Percentiles rank a stretch among this genome's conserved stretches.
phyloP scores from a whole-genome alignment of 37 sponge, comb jelly and placozoan species.

The Spongilla lacustris region DNA sequence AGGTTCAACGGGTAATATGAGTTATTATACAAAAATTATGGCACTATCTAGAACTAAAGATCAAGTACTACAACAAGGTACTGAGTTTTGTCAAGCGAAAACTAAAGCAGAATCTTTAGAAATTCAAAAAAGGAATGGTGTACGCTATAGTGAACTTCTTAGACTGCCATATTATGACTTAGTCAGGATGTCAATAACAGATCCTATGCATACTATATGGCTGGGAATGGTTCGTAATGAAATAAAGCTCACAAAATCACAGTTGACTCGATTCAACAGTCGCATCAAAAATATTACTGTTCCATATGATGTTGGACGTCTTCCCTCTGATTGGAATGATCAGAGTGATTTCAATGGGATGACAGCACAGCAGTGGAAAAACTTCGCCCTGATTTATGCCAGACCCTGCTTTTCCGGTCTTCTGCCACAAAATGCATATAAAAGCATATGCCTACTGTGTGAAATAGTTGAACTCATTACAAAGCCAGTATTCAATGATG shows the following conservation, averaged over 20 bases:
- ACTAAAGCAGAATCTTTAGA: too few species aligned
- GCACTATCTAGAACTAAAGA: not conserved
- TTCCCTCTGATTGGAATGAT: not conserved
- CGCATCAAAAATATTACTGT: constrained; percentile 7
- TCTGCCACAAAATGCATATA: constrained; percentile 13
- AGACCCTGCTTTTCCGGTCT: constrained; percentile 9
- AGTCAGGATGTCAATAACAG: not conserved
- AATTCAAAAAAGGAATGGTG: not conserved
- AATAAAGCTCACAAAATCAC: not conserved
- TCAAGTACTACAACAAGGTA: not conserved
- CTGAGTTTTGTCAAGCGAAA: too few species aligned
- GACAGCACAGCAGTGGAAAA: constrained; percentile 22
- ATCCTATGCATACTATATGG: not conserved
- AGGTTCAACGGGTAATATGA: not conserved
- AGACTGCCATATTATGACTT: not conserved
- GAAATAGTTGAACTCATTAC: not conserved
- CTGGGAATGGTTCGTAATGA: not conserved
- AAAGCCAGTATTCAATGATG: constrained; percentile 8
- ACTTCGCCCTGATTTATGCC: constrained; percentile 25
- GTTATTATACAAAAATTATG: not conserved
- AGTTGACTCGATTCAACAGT: not conserved
- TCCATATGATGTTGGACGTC: constrained; percentile 19
- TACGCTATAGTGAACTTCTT: not conserved
- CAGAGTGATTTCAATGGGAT: not conserved
- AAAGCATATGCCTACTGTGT: not conserved